Evolutionary conservation across 1,140 invertebrate genomes (phyloP).

Genomic region (Scaptomyza hsui): DNA sequence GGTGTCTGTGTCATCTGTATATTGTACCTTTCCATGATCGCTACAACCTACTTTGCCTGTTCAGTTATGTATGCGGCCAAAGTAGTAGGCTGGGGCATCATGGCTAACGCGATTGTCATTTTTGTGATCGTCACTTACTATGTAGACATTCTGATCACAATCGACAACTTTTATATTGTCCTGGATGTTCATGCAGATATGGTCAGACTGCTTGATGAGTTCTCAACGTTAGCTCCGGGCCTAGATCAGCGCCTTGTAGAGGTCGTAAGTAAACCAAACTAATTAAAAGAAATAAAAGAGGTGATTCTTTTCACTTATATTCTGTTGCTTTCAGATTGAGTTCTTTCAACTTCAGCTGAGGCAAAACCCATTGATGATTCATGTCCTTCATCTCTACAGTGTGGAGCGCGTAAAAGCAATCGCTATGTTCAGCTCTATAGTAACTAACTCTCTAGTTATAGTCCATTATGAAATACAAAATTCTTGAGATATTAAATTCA

Average conservation of each 20-base stretch:
- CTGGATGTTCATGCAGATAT: slow-evolving; percentile 24
- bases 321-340: background rate
- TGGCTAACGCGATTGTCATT: background rate
- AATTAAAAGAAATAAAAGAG: background rate
- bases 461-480: slow-evolving; percentile 50
- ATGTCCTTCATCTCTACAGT: slow-evolving; percentile 9
- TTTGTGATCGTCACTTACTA: slow-evolving; percentile 14
- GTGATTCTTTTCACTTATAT: too few relatives aligned
- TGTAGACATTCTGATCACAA: slow-evolving; percentile 18
- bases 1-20: slow-evolving; percentile 33
- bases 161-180: slow-evolving; percentile 14
- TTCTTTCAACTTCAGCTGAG: slow-evolving; percentile 41
- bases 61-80: too few relatives aligned
- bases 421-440: slow-evolving; percentile 38
- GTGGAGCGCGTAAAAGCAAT: slow-evolving; percentile 5
- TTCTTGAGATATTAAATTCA: background rate
- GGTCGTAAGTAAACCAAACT: slow-evolving; percentile 16
- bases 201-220: slow-evolving; percentile 6
- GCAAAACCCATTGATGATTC: slow-evolving; percentile 28
- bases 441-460: slow-evolving; percentile 40
- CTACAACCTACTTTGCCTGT: slow-evolving; percentile 39
- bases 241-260: slow-evolving; percentile 44
- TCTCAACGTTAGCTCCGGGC: background rate
- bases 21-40: slow-evolving; percentile 41
- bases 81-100: background rate